Conservation (phyloP, 2,797 vertebrate species). For the Hylomyscus alleni region DNA sequence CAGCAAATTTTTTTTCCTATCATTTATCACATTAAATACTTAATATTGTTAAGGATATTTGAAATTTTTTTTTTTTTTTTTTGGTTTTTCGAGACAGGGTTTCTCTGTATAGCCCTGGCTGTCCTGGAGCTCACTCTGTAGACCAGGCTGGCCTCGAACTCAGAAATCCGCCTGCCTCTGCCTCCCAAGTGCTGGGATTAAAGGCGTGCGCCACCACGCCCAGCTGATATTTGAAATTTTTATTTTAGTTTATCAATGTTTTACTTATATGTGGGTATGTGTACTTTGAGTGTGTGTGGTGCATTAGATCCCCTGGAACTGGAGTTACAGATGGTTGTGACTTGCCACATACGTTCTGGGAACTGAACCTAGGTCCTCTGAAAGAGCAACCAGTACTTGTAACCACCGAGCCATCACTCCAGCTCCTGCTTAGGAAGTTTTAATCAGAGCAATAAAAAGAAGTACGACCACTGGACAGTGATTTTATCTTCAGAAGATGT, state of each 20-base stretch:
- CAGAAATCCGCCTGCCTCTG: too few relatives aligned
- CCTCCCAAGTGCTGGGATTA: too few relatives aligned
- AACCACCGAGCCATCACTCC: neutral
- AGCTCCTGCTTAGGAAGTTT: neutral
- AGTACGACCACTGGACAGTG: neutral
- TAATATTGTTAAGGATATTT: neutral
- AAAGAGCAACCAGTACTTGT: neutral
- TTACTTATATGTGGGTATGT: neutral
- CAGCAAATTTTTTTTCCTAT: neutral
- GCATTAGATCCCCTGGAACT: neutral
- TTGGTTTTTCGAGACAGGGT: too few relatives aligned
- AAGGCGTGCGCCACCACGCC: too few relatives aligned
- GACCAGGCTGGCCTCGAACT: too few relatives aligned
- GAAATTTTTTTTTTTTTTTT: neutral
- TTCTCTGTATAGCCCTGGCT: too few relatives aligned
- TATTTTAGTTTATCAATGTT: neutral
- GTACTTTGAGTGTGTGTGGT: neutral
- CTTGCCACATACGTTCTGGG: neutral
- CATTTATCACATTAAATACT: neutral
- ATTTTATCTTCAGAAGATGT: constrained; percentile 34
- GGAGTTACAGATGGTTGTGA: neutral
- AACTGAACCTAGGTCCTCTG: neutral
- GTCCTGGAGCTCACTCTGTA: too few relatives aligned
- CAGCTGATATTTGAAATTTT: neutral
- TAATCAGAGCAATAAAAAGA: constrained; percentile 14